Evolutionary conservation across 2,113 vertebrate genomes (phyloP).

Genomic region (Donacobius atricapilla): DNA sequence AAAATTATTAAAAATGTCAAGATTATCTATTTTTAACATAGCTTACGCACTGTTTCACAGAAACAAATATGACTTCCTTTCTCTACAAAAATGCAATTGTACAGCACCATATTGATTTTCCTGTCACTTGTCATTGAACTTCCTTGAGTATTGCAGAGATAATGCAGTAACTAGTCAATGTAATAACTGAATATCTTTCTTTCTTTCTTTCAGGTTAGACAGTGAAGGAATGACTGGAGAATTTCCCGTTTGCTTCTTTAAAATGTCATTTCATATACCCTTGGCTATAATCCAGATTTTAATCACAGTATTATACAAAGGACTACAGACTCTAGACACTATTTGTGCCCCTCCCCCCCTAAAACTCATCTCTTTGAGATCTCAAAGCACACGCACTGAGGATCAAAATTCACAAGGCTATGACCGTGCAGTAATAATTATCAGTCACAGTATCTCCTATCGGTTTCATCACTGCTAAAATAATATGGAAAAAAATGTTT

Average conservation of each 20-base stretch:
- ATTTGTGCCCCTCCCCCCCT: neutral
- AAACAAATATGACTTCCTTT: neutral
- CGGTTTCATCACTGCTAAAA: neutral
- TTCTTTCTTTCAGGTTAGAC: neutral
- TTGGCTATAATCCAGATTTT: neutral
- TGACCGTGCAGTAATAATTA: neutral
- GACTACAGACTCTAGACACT: neutral
- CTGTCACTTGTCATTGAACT: neutral
- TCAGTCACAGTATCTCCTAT: neutral
- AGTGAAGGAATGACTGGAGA: neutral
- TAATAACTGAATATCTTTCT: neutral
- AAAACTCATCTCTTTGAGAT: neutral
- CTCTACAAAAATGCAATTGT: neutral
- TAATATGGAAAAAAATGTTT: neutral
- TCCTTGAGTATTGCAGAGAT: neutral
- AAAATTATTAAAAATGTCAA: neutral
- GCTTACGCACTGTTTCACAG: neutral
- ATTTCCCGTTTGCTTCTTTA: neutral
- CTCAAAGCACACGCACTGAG: neutral
- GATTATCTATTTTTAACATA: neutral
- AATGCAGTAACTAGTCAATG: neutral
- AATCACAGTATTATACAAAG: neutral
- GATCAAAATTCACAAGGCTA: neutral
- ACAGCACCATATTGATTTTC: neutral
- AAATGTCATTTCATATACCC: neutral